A percentile compares a stretch with the other conserved stretches of the same genome.
phyloP scores from a whole-genome alignment of 2,113 vertebrate genomes.

The Ginglymostoma cirratum region DNA sequence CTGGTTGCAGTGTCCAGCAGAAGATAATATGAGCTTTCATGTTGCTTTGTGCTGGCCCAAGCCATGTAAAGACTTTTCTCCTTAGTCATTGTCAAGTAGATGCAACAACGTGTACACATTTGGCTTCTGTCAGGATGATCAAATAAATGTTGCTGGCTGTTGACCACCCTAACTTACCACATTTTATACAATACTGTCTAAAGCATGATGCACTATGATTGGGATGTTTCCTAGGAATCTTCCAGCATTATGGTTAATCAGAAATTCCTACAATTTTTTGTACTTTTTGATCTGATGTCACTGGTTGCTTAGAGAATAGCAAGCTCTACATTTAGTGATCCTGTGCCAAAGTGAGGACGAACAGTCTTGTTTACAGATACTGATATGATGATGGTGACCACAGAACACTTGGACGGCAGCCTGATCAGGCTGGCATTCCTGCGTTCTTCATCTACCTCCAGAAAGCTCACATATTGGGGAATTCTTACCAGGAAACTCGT shows the following conservation, averaged over 20 bases:
- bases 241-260: not conserved
- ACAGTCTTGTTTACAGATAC: not conserved
- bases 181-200: not conserved
- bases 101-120: not conserved
- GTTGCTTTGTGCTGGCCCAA: not conserved
- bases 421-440: not conserved
- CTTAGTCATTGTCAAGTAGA: not conserved
- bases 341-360: not conserved
- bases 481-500: not conserved
- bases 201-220: not conserved
- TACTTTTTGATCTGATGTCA: not conserved
- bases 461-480: not conserved
- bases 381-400: not conserved
- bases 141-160: not conserved
- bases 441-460: not conserved
- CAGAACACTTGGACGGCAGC: not conserved
- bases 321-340: not conserved
- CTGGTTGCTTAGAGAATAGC: not conserved
- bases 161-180: not conserved
- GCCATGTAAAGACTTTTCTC: not conserved
- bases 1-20: not conserved
- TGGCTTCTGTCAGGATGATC: not conserved
- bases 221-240: not conserved
- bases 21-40: not conserved
- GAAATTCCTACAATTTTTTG: not conserved